Evolutionary conservation across 1,140 invertebrate genomes (phyloP).

Genomic region (Vollenhovia emeryi): DNA sequence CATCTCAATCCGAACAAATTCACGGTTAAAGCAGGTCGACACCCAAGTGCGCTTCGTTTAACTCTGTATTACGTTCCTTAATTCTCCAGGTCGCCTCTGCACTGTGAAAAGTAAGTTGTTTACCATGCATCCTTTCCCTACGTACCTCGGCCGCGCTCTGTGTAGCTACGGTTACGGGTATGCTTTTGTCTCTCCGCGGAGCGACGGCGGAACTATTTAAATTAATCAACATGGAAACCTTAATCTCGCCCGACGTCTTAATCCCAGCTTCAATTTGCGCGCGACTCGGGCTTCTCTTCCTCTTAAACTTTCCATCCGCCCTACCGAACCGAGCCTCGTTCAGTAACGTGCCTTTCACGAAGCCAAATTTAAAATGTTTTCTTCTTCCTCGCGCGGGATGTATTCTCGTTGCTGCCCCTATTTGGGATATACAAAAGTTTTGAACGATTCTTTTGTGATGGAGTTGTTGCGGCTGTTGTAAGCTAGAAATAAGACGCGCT

Average conservation of each 20-base stretch:
- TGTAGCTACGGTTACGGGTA: slow-evolving; percentile 35
- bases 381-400: not conserved
- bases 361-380: slow-evolving; percentile 29
- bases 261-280: slow-evolving; percentile 73
- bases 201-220: slow-evolving; percentile 70
- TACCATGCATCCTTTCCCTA: slow-evolving; percentile 57
- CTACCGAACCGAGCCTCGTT: slow-evolving; percentile 18
- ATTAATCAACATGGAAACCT: slow-evolving; percentile 75
- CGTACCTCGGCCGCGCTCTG: not conserved
- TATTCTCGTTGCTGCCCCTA: slow-evolving; percentile 25
- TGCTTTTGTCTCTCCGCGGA: slow-evolving; percentile 64
- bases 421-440: not conserved
- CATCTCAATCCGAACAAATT: slow-evolving; percentile 29
- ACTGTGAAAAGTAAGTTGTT: slow-evolving; percentile 62
- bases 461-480: not conserved
- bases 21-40: slow-evolving; percentile 22
- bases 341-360: slow-evolving; percentile 25
- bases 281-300: slow-evolving; percentile 50
- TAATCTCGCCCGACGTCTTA: slow-evolving; percentile 74
- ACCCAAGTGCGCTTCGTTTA: slow-evolving; percentile 58
- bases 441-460: not conserved
- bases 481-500: not conserved
- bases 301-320: slow-evolving; percentile 32
- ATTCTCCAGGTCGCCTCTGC: slow-evolving; percentile 38
- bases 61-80: slow-evolving; percentile 52